Base-by-base conservation (phyloP, 2,888 invertebrate species). In the Subacronicta megacephala region DNA sequence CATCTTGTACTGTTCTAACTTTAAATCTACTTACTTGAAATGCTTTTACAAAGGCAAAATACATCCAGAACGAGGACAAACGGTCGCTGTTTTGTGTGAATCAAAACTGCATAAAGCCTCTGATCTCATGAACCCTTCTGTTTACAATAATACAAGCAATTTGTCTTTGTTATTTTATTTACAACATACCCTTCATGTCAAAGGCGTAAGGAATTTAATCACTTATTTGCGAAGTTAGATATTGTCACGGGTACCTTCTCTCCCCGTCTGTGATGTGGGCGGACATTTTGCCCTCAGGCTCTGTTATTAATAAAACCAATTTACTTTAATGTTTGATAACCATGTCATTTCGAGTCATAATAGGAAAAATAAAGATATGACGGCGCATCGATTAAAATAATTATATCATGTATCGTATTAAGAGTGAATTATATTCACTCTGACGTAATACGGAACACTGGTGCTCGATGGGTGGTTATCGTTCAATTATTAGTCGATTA, bases 221-320 rank as follows among this genome's bases (percentile, higher is more conserved):
- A 61, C 47, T 65, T 66, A 60, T 59, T 73, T 62, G 41, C 51
- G 50, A 62, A 55, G 57, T 61, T 31, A 51, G 55, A 53, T 64
- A 55, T 72, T 54, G 65, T 59, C 60, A 62, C 68, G 68, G 56
- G 60, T 73, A 62, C 66, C 64, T 47, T 40, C 43, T 56, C 38
- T 47, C 56, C 66, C 71, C n/a, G 7, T 29, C 64, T 72, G 54
- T 26, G 35, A n/a, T 45, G 57, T 54, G 53, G 66, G 65, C 44
- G 69, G 58, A 56, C 49, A 40, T 41, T 49, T 52, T 29, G 33
- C 46, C 59, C 53, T 50, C 50, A 65, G 62, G 59, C 53, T 70
- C 64, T 12, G 61, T 75, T 78, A 81, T 77, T 79, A 78, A 82
- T 78, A 82, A 82, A 80, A 82, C 76, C 71, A 78, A 83, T 83